Evolutionary conservation across 2,113 vertebrate genomes (phyloP).

Genomic region (Ameiurus melas): DNA sequence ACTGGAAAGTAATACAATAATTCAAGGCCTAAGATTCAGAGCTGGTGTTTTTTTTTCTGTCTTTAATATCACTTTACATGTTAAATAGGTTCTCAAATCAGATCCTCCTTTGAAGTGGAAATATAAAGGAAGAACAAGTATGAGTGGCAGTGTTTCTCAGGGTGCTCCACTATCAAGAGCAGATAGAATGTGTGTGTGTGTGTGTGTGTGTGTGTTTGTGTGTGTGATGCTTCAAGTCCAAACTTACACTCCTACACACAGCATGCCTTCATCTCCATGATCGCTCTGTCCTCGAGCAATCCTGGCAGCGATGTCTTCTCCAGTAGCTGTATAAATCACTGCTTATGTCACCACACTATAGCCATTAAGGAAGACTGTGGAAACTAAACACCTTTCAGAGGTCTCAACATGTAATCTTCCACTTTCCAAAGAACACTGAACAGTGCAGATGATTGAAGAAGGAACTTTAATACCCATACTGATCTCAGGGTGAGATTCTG

Average conservation of each 20-base stretch:
- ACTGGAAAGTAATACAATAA: conserved; percentile 57
- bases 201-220: conserved; percentile 10
- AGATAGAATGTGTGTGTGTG: conserved; percentile 18
- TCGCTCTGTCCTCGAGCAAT: conserved; percentile 61
- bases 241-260: conserved; percentile 63
- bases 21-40: conserved; percentile 56
- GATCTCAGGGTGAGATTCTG: not conserved
- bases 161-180: conserved; percentile 41
- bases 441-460: conserved; percentile 10
- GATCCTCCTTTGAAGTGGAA: conserved; percentile 43
- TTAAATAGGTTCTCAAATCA: conserved; percentile 45
- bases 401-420: conserved; percentile 20
- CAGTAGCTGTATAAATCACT: conserved; percentile 76
- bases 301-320: conserved; percentile 69
- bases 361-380: conserved; percentile 67
- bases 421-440: conserved; percentile 20
- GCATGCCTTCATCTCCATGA: conserved; percentile 70
- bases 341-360: conserved; percentile 71
- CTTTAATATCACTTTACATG: conserved; percentile 51
- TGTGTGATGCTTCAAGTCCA: conserved; percentile 33
- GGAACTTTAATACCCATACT: conserved; percentile 6
- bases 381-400: conserved; percentile 52
- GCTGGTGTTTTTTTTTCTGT: conserved; percentile 1
- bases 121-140: conserved; percentile 25
- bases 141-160: conserved; percentile 44